Evolutionary conservation across 92 coral and sea anemone genomes (phyloP).

Genomic region (Anthopleura xanthogrammica): DNA sequence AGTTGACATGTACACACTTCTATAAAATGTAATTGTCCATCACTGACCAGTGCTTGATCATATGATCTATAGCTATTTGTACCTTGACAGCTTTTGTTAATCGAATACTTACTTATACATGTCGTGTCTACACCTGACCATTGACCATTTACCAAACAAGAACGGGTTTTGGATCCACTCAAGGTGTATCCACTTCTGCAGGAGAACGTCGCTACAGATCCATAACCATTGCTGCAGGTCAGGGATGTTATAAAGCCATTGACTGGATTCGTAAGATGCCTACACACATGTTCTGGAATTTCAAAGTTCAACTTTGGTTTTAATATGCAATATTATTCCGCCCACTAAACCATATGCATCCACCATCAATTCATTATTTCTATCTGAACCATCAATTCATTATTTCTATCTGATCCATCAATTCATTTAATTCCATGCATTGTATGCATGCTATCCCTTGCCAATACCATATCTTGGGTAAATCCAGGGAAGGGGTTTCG

Average conservation of each 20-base stretch:
- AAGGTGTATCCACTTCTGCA: conserved; percentile 42
- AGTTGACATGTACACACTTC: too few relatives aligned
- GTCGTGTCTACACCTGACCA: conserved; percentile 56
- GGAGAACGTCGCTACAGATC: conserved; percentile 44
- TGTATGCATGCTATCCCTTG: too few relatives aligned
- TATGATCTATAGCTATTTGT: too few relatives aligned
- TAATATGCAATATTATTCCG: background rate
- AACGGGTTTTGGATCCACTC: conserved; percentile 33
- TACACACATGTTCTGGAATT: conserved; percentile 31
- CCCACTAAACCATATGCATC: too few relatives aligned
- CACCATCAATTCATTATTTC: too few relatives aligned
- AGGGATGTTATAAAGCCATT: conserved; percentile 39
- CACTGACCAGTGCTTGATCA: too few relatives aligned
- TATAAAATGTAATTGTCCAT: too few relatives aligned
- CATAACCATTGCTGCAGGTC: conserved; percentile 43
- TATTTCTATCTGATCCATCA: background rate
- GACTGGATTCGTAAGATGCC: conserved; percentile 33
- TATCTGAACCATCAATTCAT: too few relatives aligned
- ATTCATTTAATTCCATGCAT: background rate
- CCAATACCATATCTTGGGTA: too few relatives aligned
- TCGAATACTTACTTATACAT: conserved; percentile 37
- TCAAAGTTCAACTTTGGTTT: too few relatives aligned
- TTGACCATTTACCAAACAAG: conserved; percentile 36
- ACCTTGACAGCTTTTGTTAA: background rate
- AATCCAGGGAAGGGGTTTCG: too few relatives aligned